phyloP scores from a whole-genome alignment of 2,113 vertebrate genomes.

The Grantiella picta region DNA sequence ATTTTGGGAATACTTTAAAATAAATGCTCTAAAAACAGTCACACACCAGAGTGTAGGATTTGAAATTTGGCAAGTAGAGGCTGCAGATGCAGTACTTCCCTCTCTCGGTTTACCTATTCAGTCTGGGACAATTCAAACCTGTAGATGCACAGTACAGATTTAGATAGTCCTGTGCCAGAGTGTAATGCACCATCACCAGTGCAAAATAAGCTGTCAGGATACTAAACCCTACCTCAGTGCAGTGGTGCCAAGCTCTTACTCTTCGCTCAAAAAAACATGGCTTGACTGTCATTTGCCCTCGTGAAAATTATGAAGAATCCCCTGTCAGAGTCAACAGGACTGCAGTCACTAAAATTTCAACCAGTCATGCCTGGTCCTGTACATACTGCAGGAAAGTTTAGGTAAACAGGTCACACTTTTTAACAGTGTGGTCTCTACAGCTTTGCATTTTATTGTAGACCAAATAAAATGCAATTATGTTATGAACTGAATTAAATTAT shows the following conservation, averaged over 20 bases:
- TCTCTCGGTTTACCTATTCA: background rate
- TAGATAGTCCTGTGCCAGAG: background rate
- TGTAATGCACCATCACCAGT: rapidly evolving
- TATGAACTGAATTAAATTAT: background rate
- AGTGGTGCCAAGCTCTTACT: background rate
- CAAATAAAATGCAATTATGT: background rate
- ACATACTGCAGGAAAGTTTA: background rate
- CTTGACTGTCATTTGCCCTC: background rate
- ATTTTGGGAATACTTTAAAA: background rate
- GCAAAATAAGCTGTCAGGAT: background rate
- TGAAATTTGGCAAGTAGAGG: background rate
- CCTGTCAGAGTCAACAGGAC: background rate
- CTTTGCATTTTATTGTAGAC: background rate
- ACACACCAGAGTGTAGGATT: background rate
- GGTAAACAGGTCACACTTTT: background rate
- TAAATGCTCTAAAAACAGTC: background rate
- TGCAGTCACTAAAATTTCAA: background rate
- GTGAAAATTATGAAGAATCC: background rate
- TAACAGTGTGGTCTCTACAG: background rate
- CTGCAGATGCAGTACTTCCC: background rate
- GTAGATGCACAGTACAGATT: background rate
- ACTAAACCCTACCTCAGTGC: background rate
- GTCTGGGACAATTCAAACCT: background rate
- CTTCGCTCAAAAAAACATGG: background rate
- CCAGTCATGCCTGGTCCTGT: rapidly evolving